A percentile compares a stretch with the other conserved stretches of the same genome.
Conservation (phyloP, 2,113 vertebrate species). For the Parus major region DNA sequence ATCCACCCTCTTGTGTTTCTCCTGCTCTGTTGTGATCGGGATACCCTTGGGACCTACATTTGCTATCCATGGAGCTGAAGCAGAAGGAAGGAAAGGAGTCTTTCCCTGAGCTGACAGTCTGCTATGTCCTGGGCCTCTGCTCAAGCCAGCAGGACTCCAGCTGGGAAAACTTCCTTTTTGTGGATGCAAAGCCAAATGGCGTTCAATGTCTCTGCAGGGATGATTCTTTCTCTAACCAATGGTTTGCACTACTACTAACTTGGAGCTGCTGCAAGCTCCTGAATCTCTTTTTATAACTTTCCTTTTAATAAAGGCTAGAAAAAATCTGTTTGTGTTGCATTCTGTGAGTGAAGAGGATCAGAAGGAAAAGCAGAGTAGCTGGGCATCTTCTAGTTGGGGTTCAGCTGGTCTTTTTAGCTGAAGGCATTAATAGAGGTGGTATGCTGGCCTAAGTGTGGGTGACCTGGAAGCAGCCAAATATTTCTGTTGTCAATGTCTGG, state of each 20-base stretch:
- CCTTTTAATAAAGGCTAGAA: constrained; percentile 65
- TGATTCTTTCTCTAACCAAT: constrained; percentile 54
- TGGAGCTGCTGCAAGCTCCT: constrained; percentile 9
- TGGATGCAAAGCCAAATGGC: constrained; percentile 24
- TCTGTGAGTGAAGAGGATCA: not conserved
- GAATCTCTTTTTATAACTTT: constrained; percentile 66
- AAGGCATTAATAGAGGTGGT: not conserved
- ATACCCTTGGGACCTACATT: not conserved
- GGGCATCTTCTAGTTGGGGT: not conserved
- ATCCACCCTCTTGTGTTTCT: not conserved
- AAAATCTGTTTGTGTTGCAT: not conserved
- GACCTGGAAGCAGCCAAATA: not conserved
- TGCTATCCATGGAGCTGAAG: not conserved
- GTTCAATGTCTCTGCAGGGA: constrained; percentile 24
- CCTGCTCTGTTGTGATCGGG: accelerated
- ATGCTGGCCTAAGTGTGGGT: not conserved
- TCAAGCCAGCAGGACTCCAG: not conserved
- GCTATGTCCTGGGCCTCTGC: not conserved
- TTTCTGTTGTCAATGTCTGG: not conserved
- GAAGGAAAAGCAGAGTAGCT: not conserved
- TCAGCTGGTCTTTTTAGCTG: not conserved
- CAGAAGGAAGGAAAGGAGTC: not conserved
- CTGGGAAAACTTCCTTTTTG: not conserved
- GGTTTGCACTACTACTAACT: constrained; percentile 60
- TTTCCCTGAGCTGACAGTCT: not conserved